Percentiles rank a stretch among this genome's conserved stretches.
Conservation (phyloP, 2,888 invertebrate genomes). For the Folsomia candida region DNA sequence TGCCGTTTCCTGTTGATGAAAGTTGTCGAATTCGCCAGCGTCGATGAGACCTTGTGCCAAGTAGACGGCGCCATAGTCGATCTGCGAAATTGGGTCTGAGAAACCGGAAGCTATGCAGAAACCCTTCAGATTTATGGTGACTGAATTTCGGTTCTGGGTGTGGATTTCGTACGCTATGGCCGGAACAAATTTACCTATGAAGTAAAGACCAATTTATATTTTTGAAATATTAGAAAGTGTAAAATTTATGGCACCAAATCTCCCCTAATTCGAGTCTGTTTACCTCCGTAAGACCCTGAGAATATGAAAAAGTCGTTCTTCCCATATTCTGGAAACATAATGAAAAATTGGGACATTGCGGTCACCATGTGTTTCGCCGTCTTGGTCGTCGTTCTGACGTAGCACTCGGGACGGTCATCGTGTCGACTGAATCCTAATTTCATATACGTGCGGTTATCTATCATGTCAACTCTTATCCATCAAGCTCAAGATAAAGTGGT, state of each 20-base stretch:
- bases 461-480: no score
- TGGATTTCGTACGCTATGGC: constrained; percentile 37
- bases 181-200: constrained; percentile 38
- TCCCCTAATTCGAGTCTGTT: no score
- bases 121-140: constrained; percentile 65
- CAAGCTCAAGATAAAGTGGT: no score
- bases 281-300: constrained; percentile 83
- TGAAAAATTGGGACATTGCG: constrained; percentile 76
- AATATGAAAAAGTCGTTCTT: constrained; percentile 77
- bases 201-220: constrained; percentile 5
- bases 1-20: constrained; percentile 43
- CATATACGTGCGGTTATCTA: no score
- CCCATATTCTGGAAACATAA: constrained; percentile 73
- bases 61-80: constrained; percentile 55
- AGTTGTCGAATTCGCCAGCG: constrained; percentile 45
- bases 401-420: constrained; percentile 70
- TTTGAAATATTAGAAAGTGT: not conserved
- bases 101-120: constrained; percentile 47
- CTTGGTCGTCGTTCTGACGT: constrained; percentile 72
- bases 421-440: constrained; percentile 76
- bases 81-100: constrained; percentile 51
- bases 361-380: constrained; percentile 76
- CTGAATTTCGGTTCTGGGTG: constrained; percentile 52
- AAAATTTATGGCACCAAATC: no score
- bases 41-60: constrained; percentile 53